phyloP scores from a whole-genome alignment of 2,113 vertebrate genomes.

The Rhabdomys dilectus region DNA sequence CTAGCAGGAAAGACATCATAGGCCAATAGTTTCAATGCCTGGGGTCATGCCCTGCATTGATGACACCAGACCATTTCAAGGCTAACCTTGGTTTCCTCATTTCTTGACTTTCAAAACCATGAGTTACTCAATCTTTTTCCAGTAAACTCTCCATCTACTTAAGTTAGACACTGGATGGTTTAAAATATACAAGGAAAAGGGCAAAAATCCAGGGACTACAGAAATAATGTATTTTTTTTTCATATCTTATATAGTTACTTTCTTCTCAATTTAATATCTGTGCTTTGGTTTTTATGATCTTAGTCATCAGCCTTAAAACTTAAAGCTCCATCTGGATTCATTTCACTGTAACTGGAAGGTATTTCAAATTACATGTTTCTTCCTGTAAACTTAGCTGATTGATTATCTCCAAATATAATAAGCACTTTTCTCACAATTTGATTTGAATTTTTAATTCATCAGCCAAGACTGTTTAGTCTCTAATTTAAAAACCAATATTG shows the following conservation, averaged over 20 bases:
- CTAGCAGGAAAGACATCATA: not conserved
- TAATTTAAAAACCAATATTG: conserved; percentile 63
- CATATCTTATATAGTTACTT: not conserved
- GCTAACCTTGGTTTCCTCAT: not conserved
- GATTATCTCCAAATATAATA: conserved; percentile 61
- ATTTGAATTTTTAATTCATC: conserved; percentile 52
- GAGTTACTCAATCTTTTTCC: not conserved
- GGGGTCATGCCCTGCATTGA: no score
- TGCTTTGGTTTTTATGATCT: conserved; percentile 2
- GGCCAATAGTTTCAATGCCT: not conserved
- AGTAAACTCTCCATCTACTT: conserved; percentile 7
- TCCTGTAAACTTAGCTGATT: conserved; percentile 52
- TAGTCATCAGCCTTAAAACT: conserved; percentile 46
- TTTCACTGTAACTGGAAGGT: conserved; percentile 43
- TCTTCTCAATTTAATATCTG: conserved; percentile 26
- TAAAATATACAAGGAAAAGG: not conserved
- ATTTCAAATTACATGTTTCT: conserved; percentile 17
- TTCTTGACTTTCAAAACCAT: conserved; percentile 12
- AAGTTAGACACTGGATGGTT: not conserved
- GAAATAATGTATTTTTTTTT: conserved; percentile 10
- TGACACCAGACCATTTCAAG: not conserved
- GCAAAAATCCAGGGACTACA: conserved; percentile 11
- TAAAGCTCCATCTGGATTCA: not conserved
- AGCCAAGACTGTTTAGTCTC: conserved; percentile 60
- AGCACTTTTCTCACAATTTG: conserved; percentile 31